A percentile compares a stretch with the other conserved stretches of the same genome.
These are phyloP conservation scores for Scomber colias DNA, from an alignment of 2,113 vertebrate genomes.

Conservation along the genomic window DNA sequence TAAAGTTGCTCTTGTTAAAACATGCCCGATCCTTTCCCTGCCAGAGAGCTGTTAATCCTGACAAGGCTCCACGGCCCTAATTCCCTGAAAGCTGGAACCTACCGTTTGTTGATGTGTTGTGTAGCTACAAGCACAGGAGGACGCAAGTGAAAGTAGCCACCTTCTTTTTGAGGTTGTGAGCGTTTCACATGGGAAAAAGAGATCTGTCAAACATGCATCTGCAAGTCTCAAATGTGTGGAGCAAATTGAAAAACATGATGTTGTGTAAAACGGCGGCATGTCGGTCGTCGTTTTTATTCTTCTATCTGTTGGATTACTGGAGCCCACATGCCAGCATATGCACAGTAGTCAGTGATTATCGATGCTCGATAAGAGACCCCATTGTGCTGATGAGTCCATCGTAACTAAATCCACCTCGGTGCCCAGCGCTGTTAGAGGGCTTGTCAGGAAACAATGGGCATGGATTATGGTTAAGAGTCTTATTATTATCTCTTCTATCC, in stretches of 20 bases:
- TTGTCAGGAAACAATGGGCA: constrained; percentile 53
- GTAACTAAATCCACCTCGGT: constrained; percentile 48
- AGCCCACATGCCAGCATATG: not conserved
- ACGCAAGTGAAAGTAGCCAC: not conserved
- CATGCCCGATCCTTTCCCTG: constrained; percentile 59
- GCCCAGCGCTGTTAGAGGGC: constrained; percentile 27
- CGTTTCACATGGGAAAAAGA: not conserved
- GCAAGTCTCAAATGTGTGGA: not conserved
- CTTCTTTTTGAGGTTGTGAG: not conserved
- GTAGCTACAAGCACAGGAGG: constrained; percentile 30
- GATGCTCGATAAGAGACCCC: constrained; percentile 10
- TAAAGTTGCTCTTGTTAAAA: constrained; percentile 67
- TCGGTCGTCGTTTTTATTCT: not conserved
- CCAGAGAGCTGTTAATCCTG: constrained; percentile 62
- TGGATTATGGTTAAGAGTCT: constrained; percentile 76
- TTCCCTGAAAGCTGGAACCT: constrained; percentile 56
- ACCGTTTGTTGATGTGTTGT: constrained; percentile 52
- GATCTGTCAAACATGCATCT: not conserved
- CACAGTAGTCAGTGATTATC: constrained; percentile 19
- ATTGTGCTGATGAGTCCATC: constrained; percentile 52
- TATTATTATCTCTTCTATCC: constrained; percentile 73
- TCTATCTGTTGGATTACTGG: not conserved
- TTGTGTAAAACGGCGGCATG: not conserved
- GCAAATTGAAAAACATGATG: not conserved
- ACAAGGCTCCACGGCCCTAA: constrained; percentile 46